Conservation (phyloP, 2,797 vertebrate species). For the Erpetoichthys calabaricus region DNA sequence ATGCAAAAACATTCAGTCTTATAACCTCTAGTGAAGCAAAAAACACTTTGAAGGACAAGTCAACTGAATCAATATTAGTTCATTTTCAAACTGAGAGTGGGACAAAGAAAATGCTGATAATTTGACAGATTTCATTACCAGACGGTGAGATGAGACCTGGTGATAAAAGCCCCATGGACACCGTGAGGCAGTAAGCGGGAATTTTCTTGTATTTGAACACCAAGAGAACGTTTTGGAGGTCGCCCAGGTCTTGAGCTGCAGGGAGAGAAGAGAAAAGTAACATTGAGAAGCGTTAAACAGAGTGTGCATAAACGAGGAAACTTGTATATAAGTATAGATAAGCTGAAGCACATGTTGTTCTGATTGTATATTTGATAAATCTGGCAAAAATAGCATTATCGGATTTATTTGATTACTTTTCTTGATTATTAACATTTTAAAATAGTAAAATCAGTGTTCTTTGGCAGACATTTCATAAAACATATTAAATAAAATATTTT, state of each 20-base stretch:
- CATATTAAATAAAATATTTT: too few species aligned
- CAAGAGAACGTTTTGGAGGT: conserved; percentile 79
- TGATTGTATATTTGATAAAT: too few species aligned
- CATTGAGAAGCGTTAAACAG: too few species aligned
- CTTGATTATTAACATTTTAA: too few species aligned
- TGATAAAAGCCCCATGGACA: conserved; percentile 73
- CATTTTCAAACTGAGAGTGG: conserved; percentile 47
- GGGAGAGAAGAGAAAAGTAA: conserved; percentile 14
- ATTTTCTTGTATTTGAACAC: conserved; percentile 71
- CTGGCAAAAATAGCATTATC: too few species aligned
- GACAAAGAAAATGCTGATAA: conserved; percentile 32
- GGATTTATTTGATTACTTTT: too few species aligned
- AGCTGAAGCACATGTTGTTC: too few species aligned
- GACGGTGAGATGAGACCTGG: conserved; percentile 78
- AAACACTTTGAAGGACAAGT: conserved; percentile 55
- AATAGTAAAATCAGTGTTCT: too few species aligned
- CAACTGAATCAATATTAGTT: conserved; percentile 58
- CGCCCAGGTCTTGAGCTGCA: conserved; percentile 80
- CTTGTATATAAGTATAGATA: too few species aligned
- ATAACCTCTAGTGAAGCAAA: conserved; percentile 52
- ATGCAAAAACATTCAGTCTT: conserved; percentile 49
- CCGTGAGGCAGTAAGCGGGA: conserved; percentile 71
- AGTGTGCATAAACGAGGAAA: too few species aligned
- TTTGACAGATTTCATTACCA: conserved; percentile 55
- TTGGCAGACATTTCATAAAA: too few species aligned